phyloP scores from a whole-genome alignment of 2,888 invertebrate species.

The Drosophila longiperda region DNA sequence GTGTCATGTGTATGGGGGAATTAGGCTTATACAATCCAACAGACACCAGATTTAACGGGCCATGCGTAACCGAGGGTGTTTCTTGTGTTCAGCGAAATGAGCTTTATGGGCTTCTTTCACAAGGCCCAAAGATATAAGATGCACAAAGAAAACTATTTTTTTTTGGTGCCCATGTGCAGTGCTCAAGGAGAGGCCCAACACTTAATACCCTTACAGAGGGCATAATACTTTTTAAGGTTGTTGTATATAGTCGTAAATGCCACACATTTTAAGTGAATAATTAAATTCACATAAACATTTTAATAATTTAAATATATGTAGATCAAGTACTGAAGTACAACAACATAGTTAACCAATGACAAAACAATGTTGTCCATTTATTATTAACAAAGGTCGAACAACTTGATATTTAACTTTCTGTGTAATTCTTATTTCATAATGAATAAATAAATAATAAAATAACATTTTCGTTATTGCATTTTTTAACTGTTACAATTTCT shows the following conservation, averaged over 20 bases:
- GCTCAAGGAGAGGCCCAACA: neutral
- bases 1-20: slow-evolving; percentile 32
- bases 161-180: slow-evolving; percentile 1
- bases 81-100: slow-evolving; percentile 52
- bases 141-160: slow-evolving; percentile 14
- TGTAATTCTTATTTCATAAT: too few relatives aligned
- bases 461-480: too few relatives aligned
- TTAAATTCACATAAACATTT: neutral
- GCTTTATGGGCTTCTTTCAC: slow-evolving; percentile 40
- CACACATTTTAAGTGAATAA: neutral
- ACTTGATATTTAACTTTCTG: too few relatives aligned
- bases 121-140: slow-evolving; percentile 7
- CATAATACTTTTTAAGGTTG: neutral
- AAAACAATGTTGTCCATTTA: neutral
- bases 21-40: slow-evolving; percentile 65
- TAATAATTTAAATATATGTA: neutral
- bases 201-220: neutral
- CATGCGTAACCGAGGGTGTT: slow-evolving; percentile 73
- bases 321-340: neutral
- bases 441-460: neutral
- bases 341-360: neutral
- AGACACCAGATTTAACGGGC: slow-evolving; percentile 40
- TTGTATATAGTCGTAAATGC: neutral
- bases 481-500: too few relatives aligned
- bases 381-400: neutral